phyloP scores from a whole-genome alignment of 2,888 invertebrate genomes.

The Pollenia labialis region DNA sequence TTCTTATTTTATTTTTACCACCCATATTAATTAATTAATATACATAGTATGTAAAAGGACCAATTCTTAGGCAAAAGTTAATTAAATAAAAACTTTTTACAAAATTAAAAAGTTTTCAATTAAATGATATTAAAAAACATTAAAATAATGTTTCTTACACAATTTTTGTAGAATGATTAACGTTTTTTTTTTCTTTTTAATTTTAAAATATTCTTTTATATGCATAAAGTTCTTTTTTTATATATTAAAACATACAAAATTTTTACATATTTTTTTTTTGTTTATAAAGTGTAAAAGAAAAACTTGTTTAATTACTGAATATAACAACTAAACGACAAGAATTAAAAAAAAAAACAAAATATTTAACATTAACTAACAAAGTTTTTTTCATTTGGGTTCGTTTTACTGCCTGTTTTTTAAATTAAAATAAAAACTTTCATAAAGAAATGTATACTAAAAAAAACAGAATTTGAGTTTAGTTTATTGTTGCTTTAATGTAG shows the following conservation, averaged over 20 bases:
- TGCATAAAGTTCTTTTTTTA: not conserved
- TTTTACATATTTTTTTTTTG: not conserved
- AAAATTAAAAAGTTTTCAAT: slow-evolving; percentile 27
- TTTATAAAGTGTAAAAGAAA: too few species aligned
- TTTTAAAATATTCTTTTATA: not conserved
- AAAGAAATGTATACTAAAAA: too few species aligned
- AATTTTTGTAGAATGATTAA: not conserved
- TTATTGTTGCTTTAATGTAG: too few species aligned
- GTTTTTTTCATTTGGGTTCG: too few species aligned
- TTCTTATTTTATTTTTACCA: slow-evolving; percentile 18
- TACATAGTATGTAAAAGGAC: slow-evolving; percentile 36
- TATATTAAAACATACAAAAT: not conserved
- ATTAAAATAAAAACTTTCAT: too few species aligned
- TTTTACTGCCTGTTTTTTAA: too few species aligned
- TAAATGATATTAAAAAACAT: slow-evolving; percentile 10
- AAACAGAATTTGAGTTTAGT: too few species aligned
- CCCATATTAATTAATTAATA: not conserved
- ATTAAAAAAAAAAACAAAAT: too few species aligned
- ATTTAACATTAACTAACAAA: too few species aligned
- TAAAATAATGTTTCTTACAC: not conserved
- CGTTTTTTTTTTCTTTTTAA: not conserved
- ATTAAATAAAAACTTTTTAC: slow-evolving; percentile 13
- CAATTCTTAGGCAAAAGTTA: slow-evolving; percentile 61
- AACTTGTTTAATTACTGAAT: too few species aligned
- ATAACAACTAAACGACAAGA: too few species aligned